These are phyloP conservation scores for Oreortyx pictus DNA, from an alignment of 2,797 vertebrate species.

Conservation along the genomic window DNA sequence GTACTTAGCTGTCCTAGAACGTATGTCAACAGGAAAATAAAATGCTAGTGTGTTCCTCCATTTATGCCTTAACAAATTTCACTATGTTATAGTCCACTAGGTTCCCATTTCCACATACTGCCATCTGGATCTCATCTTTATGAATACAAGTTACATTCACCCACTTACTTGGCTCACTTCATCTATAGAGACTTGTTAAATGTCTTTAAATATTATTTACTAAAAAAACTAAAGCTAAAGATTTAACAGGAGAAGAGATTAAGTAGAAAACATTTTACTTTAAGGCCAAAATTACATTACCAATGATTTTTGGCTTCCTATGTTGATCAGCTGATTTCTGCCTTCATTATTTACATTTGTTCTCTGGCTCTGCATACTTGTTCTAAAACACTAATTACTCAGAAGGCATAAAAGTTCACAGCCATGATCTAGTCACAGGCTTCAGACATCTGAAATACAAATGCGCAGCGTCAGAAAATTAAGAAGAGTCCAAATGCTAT, in stretches of 20 bases:
- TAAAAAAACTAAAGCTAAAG: slow-evolving; percentile 65
- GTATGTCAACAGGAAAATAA: neutral
- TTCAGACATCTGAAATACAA: slow-evolving; percentile 29
- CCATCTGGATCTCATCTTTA: slow-evolving; percentile 72
- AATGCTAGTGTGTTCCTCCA: neutral
- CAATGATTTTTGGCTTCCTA: slow-evolving; percentile 39
- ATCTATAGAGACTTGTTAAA: slow-evolving; percentile 62
- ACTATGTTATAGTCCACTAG: slow-evolving; percentile 10
- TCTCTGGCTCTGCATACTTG: slow-evolving; percentile 37
- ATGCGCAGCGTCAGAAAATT: neutral
- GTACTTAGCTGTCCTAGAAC: neutral
- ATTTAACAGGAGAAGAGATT: slow-evolving; percentile 57
- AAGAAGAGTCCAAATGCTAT: neutral
- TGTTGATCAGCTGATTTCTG: slow-evolving; percentile 46
- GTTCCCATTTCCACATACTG: neutral
- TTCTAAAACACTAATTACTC: neutral
- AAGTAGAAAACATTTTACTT: slow-evolving; percentile 44
- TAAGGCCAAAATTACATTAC: slow-evolving; percentile 32
- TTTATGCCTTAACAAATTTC: slow-evolving; percentile 6
- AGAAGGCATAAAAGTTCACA: neutral
- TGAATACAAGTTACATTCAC: slow-evolving; percentile 57
- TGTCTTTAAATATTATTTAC: slow-evolving; percentile 68
- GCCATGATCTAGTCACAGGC: neutral
- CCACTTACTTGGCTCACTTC: slow-evolving; percentile 43
- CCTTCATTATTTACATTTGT: slow-evolving; percentile 8